A percentile compares a stretch with the other conserved stretches of the same genome.
These are phyloP conservation scores for Ectobius pallidus DNA, from an alignment of 2,888 invertebrate genomes.

Conservation along the genomic window DNA sequence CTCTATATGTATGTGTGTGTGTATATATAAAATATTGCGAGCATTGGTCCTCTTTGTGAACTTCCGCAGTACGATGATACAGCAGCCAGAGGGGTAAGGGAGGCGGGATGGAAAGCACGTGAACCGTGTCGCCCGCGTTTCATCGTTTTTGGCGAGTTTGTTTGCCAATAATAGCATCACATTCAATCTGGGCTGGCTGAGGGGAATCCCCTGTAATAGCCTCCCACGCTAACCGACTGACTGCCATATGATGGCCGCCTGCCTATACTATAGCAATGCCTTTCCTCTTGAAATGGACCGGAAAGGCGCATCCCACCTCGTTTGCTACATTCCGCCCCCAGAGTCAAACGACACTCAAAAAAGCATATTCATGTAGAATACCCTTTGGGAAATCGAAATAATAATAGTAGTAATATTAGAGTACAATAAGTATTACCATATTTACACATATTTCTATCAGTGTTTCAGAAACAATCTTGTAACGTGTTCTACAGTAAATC, in stretches of 20 bases:
- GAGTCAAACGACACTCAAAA: too few relatives aligned
- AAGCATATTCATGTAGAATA: too few relatives aligned
- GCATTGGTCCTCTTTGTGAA: slow-evolving; percentile 23
- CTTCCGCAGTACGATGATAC: slow-evolving; percentile 26
- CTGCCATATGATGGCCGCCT: background rate
- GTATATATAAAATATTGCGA: background rate
- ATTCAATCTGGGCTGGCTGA: slow-evolving; percentile 18
- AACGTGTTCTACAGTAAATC: too few relatives aligned
- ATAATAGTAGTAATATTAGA: too few relatives aligned
- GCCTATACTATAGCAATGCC: too few relatives aligned
- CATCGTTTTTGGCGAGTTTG: slow-evolving; percentile 30
- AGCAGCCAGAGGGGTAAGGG: slow-evolving; percentile 6
- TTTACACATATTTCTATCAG: too few relatives aligned
- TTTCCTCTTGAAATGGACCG: slow-evolving; percentile 7
- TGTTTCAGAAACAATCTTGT: too few relatives aligned
- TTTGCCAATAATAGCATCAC: slow-evolving; percentile 31
- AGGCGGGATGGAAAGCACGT: background rate
- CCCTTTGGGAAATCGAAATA: too few relatives aligned
- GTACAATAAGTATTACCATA: too few relatives aligned
- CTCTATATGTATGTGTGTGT: background rate
- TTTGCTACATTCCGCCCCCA: background rate
- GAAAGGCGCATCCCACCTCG: background rate
- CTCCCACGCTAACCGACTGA: slow-evolving; percentile 18
- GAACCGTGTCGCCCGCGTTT: slow-evolving; percentile 18
- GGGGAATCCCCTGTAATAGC: slow-evolving; percentile 10